phyloP scores from a whole-genome alignment of 1,140 invertebrate species.

The Vanessa tameamea region DNA sequence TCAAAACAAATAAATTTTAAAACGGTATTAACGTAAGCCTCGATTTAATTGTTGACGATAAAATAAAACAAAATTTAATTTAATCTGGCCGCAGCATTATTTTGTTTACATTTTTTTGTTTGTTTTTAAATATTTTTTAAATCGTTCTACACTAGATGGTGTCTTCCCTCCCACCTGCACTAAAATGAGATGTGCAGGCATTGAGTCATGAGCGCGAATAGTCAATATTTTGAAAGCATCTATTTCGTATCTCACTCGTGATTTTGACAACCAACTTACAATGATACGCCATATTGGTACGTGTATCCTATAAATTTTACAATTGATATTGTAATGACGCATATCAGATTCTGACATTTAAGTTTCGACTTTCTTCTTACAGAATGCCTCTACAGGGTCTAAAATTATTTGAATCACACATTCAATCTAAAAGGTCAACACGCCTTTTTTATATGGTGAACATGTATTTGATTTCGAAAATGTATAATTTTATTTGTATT shows the following conservation, averaged over 20 bases:
- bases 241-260: neutral
- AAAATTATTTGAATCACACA: no score
- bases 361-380: no score
- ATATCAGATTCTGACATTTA: no score
- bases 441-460: no score
- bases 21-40: slow-evolving; percentile 24
- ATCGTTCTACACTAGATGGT: neutral
- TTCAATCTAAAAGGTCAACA: no score
- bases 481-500: no score
- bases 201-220: slow-evolving; percentile 46
- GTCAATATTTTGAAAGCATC: slow-evolving; percentile 27
- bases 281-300: no score
- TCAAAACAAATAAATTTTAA: slow-evolving; percentile 44
- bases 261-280: no score
- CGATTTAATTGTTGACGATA: slow-evolving; percentile 41
- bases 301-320: no score
- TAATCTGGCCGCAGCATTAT: neutral
- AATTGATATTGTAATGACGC: no score
- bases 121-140: neutral
- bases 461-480: no score
- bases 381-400: no score
- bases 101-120: slow-evolving; percentile 1
- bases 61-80: slow-evolving; percentile 37
- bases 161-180: slow-evolving; percentile 2
- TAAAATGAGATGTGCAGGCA: neutral